Conservation (phyloP, 2,113 vertebrate species). For the Ictalurus furcatus region DNA sequence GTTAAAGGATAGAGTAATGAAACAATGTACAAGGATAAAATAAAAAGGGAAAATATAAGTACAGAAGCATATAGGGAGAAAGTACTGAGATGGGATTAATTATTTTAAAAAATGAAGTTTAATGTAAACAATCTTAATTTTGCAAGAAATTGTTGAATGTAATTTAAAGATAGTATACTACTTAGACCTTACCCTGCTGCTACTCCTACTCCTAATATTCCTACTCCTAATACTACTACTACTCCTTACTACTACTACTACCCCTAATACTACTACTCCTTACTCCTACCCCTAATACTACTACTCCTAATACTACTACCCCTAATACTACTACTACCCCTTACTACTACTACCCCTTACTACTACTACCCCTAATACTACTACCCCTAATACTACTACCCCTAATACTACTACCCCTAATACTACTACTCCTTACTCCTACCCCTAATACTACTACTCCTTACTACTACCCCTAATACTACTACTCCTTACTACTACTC, state of each 20-base stretch:
- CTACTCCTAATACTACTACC: background rate
- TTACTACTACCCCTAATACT: too few species aligned
- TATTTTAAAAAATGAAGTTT: too few species aligned
- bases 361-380: background rate
- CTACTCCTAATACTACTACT: background rate
- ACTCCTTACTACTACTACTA: background rate
- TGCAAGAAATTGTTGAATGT: background rate
- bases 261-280: background rate
- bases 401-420: too few species aligned
- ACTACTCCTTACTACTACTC: too few species aligned
- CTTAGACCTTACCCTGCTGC: background rate
- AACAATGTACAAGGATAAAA: background rate
- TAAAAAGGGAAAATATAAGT: background rate
- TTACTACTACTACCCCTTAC: background rate
- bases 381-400: too few species aligned
- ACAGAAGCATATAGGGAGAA: background rate
- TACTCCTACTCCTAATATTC: background rate
- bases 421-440: too few species aligned
- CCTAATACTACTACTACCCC: background rate
- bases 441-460: background rate
- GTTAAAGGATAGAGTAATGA: background rate
- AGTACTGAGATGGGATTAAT: too few species aligned
- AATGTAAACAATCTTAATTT: background rate
- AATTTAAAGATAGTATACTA: background rate
- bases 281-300: background rate